These are phyloP conservation scores for Nephotettix cincticeps DNA, from an alignment of 1,140 invertebrate species.

Conservation along the genomic window DNA sequence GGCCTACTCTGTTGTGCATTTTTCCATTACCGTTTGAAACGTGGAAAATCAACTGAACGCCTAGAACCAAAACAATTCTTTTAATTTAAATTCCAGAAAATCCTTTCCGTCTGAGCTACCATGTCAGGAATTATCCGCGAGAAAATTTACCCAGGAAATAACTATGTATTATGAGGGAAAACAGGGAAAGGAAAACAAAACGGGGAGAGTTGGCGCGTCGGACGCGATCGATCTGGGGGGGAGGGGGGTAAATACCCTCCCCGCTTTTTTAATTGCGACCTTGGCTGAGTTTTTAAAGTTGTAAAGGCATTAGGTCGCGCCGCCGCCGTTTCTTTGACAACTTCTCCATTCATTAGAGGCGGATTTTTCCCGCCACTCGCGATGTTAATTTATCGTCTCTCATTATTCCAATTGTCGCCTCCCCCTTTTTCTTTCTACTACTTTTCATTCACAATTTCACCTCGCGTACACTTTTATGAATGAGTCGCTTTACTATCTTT, in stretches of 20 bases:
- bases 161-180: conserved; percentile 2
- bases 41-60: too few relatives aligned
- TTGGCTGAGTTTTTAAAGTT: conserved; percentile 29
- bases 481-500: conserved; percentile 4
- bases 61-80: too few relatives aligned
- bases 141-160: conserved; percentile 10
- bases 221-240: background rate
- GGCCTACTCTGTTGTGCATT: too few relatives aligned
- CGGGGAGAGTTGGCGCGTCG: background rate
- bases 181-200: conserved; percentile 18
- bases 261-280: conserved; percentile 25
- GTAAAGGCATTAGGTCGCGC: conserved; percentile 23
- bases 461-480: conserved; percentile 12
- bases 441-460: conserved; percentile 19
- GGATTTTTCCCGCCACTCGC: background rate
- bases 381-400: conserved; percentile 16
- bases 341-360: conserved; percentile 23
- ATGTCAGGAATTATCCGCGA: conserved; percentile 5
- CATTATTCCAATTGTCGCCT: conserved; percentile 15
- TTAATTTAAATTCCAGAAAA: too few relatives aligned
- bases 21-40: too few relatives aligned
- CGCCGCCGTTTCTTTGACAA: conserved; percentile 20
- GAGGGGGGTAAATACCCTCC: conserved; percentile 13
- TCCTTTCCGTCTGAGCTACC: background rate
- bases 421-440: conserved; percentile 3